Evolutionary conservation across 1,140 invertebrate genomes (phyloP).

Genomic region (Ptiloglossa arizonensis): DNA sequence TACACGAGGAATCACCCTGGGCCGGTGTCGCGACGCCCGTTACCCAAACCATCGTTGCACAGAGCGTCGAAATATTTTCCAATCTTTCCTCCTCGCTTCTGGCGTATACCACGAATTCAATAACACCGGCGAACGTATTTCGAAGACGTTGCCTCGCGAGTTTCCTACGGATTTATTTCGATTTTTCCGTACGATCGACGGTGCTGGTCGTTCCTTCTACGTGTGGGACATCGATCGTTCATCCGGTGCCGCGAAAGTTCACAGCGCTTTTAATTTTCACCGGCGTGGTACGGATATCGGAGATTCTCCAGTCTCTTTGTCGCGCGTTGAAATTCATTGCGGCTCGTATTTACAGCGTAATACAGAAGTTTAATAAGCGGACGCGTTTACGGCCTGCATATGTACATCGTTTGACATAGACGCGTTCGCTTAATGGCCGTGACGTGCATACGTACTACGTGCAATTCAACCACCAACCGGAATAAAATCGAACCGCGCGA

Average conservation of each 20-base stretch:
- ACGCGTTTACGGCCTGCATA: constrained; percentile 37
- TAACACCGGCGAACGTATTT: not conserved
- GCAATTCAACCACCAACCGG: not conserved
- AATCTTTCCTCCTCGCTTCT: not conserved
- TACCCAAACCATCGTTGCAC: no score
- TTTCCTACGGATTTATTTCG: not conserved
- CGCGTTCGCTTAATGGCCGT: constrained; percentile 19
- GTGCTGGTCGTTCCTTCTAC: no score
- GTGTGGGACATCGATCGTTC: no score
- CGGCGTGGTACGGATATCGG: constrained; percentile 40
- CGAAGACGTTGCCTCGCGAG: not conserved
- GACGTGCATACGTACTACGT: not conserved
- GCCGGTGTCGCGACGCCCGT: no score
- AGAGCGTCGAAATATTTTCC: not conserved
- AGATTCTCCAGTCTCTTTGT: constrained; percentile 24
- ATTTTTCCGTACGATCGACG: not conserved
- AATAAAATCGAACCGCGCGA: not conserved
- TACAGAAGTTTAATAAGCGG: constrained; percentile 45
- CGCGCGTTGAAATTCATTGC: constrained; percentile 55
- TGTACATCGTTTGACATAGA: constrained; percentile 25
- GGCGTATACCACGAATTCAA: not conserved
- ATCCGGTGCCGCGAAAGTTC: not conserved
- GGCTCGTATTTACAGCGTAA: constrained; percentile 48
- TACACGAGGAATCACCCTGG: no score
- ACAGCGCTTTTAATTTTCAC: constrained; percentile 8